A percentile compares a stretch with the other conserved stretches of the same genome.
Evolutionary conservation across 2,797 vertebrate genomes (phyloP).

Genomic region (Lepus oiostolus): DNA sequence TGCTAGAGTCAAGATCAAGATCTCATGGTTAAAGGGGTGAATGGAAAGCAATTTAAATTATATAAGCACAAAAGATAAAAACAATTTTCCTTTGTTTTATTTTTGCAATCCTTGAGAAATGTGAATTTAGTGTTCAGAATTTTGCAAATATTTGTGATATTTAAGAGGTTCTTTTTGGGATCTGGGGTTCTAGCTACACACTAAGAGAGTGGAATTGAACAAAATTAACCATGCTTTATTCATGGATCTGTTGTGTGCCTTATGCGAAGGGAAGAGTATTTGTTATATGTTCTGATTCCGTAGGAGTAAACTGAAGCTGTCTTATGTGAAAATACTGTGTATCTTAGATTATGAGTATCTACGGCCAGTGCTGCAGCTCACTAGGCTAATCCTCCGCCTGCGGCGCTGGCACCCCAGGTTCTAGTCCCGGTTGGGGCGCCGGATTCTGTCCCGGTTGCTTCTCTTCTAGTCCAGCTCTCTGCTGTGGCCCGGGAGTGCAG

Average conservation of each 20-base stretch:
- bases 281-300: not conserved
- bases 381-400: too few species aligned
- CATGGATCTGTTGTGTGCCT: rapidly evolving
- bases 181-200: not conserved
- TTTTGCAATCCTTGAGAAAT: not conserved
- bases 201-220: not conserved
- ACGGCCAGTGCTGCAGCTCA: too few species aligned
- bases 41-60: not conserved
- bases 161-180: not conserved
- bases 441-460: too few species aligned
- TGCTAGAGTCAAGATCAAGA: not conserved
- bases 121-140: not conserved
- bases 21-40: not conserved
- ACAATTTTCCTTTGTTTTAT: conserved; percentile 38
- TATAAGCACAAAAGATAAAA: not conserved
- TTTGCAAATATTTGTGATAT: conserved; percentile 16
- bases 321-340: not conserved
- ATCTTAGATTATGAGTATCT: not conserved
- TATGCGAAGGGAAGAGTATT: not conserved
- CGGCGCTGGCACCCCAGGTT: too few species aligned
- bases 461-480: too few species aligned
- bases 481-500: too few species aligned
- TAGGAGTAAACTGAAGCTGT: not conserved
- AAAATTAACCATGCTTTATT: not conserved
- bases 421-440: too few species aligned